Conservation (phyloP, 2,113 vertebrate species). For the Lophura nycthemera region DNA sequence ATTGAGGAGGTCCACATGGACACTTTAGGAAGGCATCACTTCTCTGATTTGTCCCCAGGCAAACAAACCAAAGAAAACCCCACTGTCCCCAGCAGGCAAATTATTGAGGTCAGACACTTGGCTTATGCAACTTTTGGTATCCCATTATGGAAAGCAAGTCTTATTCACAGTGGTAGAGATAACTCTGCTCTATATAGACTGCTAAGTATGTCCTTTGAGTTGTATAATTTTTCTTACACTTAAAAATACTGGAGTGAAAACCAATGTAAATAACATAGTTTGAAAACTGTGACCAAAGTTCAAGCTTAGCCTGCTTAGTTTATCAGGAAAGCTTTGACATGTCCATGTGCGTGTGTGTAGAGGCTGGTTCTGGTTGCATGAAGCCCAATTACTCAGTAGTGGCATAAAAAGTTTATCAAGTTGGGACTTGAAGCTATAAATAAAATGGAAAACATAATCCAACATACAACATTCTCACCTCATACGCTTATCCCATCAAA, state of each 20-base stretch:
- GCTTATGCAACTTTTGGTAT: not conserved
- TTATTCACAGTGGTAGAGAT: not conserved
- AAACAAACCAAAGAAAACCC: not conserved
- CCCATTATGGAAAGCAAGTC: not conserved
- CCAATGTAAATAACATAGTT: not conserved
- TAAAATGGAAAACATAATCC: not conserved
- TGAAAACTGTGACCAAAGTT: not conserved
- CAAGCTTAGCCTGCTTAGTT: not conserved
- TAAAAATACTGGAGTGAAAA: not conserved
- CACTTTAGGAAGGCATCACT: not conserved
- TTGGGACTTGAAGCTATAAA: not conserved
- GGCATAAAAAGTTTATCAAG: not conserved
- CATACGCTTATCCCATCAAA: not conserved
- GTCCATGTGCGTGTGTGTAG: not conserved
- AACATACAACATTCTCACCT: not conserved
- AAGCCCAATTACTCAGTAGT: not conserved
- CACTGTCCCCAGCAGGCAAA: too few relatives aligned
- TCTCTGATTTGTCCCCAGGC: not conserved
- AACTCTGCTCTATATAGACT: not conserved
- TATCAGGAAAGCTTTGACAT: not conserved
- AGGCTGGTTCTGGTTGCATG: not conserved
- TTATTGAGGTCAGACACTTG: not conserved
- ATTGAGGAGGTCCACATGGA: not conserved
- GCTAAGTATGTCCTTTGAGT: not conserved
- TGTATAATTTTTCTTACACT: not conserved